These are phyloP conservation scores for Buphagus erythrorhynchus DNA, from an alignment of 2,797 vertebrate species.

Conservation along the genomic window DNA sequence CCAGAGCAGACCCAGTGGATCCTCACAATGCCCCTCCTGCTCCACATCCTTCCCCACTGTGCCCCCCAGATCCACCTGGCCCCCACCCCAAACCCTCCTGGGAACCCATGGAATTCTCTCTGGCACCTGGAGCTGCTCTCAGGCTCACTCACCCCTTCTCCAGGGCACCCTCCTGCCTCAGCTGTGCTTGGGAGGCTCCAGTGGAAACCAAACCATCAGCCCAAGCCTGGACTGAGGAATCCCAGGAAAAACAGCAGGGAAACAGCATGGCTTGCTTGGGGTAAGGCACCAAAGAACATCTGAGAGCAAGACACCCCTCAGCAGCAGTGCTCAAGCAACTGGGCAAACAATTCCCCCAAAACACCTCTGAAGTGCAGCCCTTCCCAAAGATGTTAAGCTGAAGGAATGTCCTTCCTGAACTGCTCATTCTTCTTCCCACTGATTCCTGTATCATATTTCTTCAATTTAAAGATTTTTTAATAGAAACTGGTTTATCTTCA, in stretches of 20 bases:
- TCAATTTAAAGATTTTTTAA: not conserved
- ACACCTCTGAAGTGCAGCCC: not conserved
- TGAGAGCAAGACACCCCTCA: not conserved
- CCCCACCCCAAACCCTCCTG: accelerated
- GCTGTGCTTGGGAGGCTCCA: accelerated
- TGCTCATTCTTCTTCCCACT: not conserved
- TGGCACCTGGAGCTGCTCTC: not conserved
- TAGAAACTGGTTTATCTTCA: not conserved
- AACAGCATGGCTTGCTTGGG: not conserved
- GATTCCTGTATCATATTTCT: not conserved
- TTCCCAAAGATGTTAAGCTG: not conserved
- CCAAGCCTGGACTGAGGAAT: not conserved
- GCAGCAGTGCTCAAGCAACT: not conserved
- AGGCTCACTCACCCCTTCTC: not conserved
- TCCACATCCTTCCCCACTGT: not conserved
- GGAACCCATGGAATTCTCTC: not conserved
- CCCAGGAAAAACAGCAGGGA: not conserved
- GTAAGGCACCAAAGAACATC: not conserved
- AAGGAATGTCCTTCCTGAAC: not conserved
- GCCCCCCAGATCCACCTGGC: accelerated
- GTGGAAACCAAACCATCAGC: not conserved
- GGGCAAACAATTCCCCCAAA: not conserved
- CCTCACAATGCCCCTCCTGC: not conserved
- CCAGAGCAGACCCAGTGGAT: not conserved
- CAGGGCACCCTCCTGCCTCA: not conserved